Conservation (phyloP, 1,140 invertebrate species). For the Drosophila tristis region DNA sequence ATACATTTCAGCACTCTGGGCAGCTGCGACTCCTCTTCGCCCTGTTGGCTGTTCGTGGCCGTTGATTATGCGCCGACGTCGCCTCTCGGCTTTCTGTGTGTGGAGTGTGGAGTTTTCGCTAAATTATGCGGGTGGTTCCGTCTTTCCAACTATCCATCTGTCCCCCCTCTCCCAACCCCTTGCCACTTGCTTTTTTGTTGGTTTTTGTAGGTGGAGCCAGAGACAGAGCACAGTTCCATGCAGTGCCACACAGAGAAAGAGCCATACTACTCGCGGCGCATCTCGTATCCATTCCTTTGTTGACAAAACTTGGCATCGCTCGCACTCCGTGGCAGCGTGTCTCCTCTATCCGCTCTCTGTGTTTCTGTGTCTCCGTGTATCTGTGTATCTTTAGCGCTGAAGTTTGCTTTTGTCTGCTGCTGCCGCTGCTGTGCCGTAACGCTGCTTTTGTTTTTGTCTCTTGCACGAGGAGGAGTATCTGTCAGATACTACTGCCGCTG, state of each 20-base stretch:
- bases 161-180: conserved; percentile 8
- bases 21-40: conserved; percentile 46
- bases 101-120: conserved; percentile 69
- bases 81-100: background rate
- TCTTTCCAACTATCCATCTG: conserved; percentile 6
- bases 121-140: conserved; percentile 76
- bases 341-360: too few relatives aligned
- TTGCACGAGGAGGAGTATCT: conserved; percentile 39
- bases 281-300: conserved; percentile 58
- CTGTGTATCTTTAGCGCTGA: conserved; percentile 39
- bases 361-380: conserved; percentile 3
- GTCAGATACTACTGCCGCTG: conserved; percentile 71
- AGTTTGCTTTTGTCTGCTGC: conserved; percentile 54
- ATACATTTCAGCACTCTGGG: conserved; percentile 48
- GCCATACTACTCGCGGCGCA: background rate
- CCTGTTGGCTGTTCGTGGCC: conserved; percentile 34
- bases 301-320: conserved; percentile 73
- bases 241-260: background rate
- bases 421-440: conserved; percentile 18
- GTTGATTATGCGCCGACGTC: conserved; percentile 74
- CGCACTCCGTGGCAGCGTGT: background rate
- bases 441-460: conserved; percentile 47
- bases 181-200: conserved; percentile 47
- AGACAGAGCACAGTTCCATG: conserved; percentile 7
- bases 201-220: conserved; percentile 81